Base-by-base conservation (phyloP, 2,797 vertebrate genomes). In the Crax fasciolata region DNA sequence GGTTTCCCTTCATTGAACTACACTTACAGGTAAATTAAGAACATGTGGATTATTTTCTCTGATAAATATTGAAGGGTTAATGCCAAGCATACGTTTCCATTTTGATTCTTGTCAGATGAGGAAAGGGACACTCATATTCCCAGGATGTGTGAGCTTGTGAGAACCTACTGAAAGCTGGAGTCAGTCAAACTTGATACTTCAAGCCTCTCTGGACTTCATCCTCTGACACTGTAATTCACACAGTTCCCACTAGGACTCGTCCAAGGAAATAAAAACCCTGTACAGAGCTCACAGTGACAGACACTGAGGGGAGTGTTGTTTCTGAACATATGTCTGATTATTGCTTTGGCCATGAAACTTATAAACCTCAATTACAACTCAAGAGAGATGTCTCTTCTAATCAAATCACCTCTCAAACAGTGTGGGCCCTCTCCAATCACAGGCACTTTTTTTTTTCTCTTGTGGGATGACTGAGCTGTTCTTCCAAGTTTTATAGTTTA, bases 311-410 rank as follows among this genome's bases (percentile, higher is more conserved):
- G 49, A 65, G 41, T 48, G 46, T 63, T 87, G n/a, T 89, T 93
- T 83, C 75, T 89, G 65, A 79, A 68, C 87, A 87, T 90, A 82
- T 94, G 78, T 72, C 83, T 92, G 81, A 83, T 83, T 87, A 91
- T 73, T 90, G 10, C 38, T 88, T 87, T 91, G 62, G 54, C 46
- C 2, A 0, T 25, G 14, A 92, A 89, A 76, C 25, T 83, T 77
- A 74, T 16, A 87, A 93, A 65, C 11, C 19, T 77, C 73, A 85
- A 43, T 77, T 85, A 82, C 49, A 18, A 43, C 68, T 67, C 48
- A 39, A 62, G 66, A 90, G 66, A 90, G 58, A 41, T 38, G 66
- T 75, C 75, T 93, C 49, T 85, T 87, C 35, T 80, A 82, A 90
- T 95, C 39, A 86, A 72, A 84, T 78, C 1, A 74, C 61, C 62